Conservation (phyloP, 1,140 invertebrate genomes). For the Cherax destructor region DNA sequence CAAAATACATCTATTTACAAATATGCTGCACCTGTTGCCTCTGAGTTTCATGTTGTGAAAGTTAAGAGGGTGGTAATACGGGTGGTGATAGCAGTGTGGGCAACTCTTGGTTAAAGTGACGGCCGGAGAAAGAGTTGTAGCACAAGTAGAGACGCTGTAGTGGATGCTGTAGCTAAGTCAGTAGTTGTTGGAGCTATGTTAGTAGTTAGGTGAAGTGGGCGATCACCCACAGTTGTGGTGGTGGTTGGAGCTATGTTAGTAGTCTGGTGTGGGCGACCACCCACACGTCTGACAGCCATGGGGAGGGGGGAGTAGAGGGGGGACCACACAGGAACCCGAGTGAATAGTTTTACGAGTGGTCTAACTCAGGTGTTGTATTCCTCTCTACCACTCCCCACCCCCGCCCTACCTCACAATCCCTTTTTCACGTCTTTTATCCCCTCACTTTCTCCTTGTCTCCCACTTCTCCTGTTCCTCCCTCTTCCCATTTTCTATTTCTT, state of each 20-base stretch:
- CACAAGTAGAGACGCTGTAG: not conserved
- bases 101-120: not conserved
- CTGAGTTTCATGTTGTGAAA: not conserved
- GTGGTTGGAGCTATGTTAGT: too few species aligned
- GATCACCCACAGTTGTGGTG: not conserved
- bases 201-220: not conserved
- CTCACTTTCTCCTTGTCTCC: not conserved
- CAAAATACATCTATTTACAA: too few species aligned
- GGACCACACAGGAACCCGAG: not conserved
- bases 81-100: not conserved
- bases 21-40: too few species aligned
- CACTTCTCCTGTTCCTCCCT: not conserved
- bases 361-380: not conserved
- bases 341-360: not conserved
- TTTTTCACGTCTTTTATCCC: not conserved
- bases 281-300: not conserved
- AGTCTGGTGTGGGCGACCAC: too few species aligned
- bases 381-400: constrained; percentile 6
- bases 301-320: not conserved
- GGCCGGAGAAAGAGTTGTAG: too few species aligned
- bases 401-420: not conserved
- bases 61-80: not conserved
- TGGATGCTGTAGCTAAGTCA: not conserved
- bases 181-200: not conserved
- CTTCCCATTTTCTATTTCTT: not conserved